phyloP scores from a whole-genome alignment of 2,113 vertebrate genomes.

The Phylloscopus trochilus region DNA sequence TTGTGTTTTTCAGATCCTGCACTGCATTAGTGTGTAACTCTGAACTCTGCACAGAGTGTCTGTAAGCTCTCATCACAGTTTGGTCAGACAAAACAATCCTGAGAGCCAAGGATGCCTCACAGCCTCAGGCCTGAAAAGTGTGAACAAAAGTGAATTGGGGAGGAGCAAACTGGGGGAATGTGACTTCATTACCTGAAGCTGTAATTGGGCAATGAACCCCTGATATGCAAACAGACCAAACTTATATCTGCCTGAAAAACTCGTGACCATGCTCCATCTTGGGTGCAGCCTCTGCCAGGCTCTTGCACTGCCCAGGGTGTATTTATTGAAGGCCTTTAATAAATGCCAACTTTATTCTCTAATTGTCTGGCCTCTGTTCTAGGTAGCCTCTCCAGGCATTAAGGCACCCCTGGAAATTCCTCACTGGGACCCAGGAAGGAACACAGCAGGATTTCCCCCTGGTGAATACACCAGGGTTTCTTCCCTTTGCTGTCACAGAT shows the following conservation, averaged over 20 bases:
- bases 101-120: neutral
- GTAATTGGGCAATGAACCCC: neutral
- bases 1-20: accelerated
- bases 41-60: neutral
- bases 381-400: neutral
- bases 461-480: neutral
- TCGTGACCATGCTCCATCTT: accelerated
- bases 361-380: neutral
- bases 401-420: neutral
- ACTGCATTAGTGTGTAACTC: neutral
- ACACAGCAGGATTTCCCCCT: neutral
- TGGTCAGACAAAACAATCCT: neutral
- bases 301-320: neutral
- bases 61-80: neutral
- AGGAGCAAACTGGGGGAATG: no score
- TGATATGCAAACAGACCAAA: neutral
- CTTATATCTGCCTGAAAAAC: neutral
- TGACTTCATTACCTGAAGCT: neutral
- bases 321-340: neutral
- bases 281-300: neutral
- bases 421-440: neutral
- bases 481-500: neutral
- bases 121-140: neutral
- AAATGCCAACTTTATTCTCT: neutral
- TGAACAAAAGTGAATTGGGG: neutral